Base-by-base conservation (phyloP, 2,888 invertebrate genomes). In the Ptilodon capucinus region DNA sequence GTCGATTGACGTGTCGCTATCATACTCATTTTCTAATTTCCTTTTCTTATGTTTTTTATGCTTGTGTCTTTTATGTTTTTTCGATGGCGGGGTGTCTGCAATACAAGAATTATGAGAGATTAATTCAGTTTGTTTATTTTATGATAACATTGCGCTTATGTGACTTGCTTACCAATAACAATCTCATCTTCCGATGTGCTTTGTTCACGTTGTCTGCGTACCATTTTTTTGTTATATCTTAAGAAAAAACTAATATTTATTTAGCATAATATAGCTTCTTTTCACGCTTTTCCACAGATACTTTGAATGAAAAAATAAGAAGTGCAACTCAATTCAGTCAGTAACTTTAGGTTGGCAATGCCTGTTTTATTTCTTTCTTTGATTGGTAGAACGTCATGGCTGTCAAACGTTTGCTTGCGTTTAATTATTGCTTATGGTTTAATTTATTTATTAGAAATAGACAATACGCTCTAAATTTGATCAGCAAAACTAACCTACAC, bases 11-110 rank as follows among this genome's bases (percentile, higher is more conserved):
- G 92, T 88, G 48, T 91, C 92, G 51, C 91, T 92, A 14, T 92
- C 92, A 44, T 89, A 86, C 14, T 87, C 87, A 72, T 92, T 81
- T 70, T 92, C 92, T 45, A 87, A 76, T 71, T 91, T 93, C 55
- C 92, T 92, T 67, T 92, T 93, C 68, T 84, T 91, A 57, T 90
- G 90, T 45, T 88, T 91, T 72, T 93, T 94, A 61, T 94, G 94
- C 65, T 94, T 94, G 61, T 94, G 94, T 51, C 92, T 93, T 70
- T 94, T 94, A 65, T 93, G 93, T 54, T 92, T 92, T 69, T 94
- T 94, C 55, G 87, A 88, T 11, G 91, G 86, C 2, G 91, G 80
- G 42, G 83, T 77, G 69, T 91, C 91, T 91, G 75, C 47, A 79
- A 57, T 11, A 14, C 35, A 35, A 17, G 2, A 17, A 17, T 16